phyloP scores from a whole-genome alignment of 37 sponge, comb jelly and placozoan species.

The Diacarnus erythraeanus region DNA sequence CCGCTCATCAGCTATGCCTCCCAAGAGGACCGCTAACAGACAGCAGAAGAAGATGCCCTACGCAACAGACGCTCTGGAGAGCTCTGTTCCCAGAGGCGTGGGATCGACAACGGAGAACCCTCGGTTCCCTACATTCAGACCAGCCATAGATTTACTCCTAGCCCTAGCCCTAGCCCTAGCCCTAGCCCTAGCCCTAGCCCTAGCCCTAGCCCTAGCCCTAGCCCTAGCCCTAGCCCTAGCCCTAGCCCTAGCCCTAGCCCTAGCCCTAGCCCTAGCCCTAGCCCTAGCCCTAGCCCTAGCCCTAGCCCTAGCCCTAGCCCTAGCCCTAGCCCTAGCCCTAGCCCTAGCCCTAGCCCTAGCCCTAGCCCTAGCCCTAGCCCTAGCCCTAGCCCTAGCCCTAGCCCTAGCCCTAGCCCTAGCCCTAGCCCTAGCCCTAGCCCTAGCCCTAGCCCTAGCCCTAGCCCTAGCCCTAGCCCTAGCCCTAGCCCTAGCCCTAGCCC shows the following conservation, averaged over 20 bases:
- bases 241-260: conserved; percentile 1
- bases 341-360: conserved; percentile 1
- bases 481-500: conserved; percentile 1
- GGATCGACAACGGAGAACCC: too few species aligned
- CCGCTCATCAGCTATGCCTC: too few species aligned
- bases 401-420: conserved; percentile 1
- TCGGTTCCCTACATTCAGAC: too few species aligned
- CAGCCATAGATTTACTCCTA: not conserved
- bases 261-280: conserved; percentile 1
- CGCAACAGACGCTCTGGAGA: too few species aligned
- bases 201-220: conserved; percentile 1
- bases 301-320: conserved; percentile 1
- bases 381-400: conserved; percentile 1
- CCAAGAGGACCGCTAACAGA: too few species aligned
- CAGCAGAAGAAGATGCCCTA: too few species aligned
- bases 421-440: conserved; percentile 1
- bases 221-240: conserved; percentile 1
- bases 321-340: conserved; percentile 1
- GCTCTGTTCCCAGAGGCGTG: too few species aligned
- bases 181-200: conserved; percentile 1
- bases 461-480: conserved; percentile 1
- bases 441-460: conserved; percentile 1
- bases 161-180: conserved; percentile 1
- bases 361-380: conserved; percentile 1
- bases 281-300: conserved; percentile 1